phyloP scores from a whole-genome alignment of 1,140 invertebrate genomes.

The Drosophila orena region DNA sequence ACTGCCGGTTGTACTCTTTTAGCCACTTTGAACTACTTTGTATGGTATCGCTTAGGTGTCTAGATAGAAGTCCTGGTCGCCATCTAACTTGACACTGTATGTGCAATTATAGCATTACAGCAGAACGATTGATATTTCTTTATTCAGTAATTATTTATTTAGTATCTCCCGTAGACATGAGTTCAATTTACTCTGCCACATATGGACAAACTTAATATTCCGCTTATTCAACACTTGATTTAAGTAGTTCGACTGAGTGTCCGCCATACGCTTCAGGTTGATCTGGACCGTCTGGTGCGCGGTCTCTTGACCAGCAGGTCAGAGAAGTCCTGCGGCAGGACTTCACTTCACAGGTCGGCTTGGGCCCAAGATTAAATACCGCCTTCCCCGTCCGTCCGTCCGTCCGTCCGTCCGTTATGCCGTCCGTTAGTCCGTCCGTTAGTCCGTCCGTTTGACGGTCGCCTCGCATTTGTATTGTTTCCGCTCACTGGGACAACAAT shows the following conservation, averaged over 20 bases:
- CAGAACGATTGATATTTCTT: no score
- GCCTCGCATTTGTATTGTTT: constrained; percentile 47
- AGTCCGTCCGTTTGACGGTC: neutral
- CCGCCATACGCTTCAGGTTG: neutral
- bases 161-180: no score
- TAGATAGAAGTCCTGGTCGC: no score
- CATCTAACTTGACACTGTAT: no score
- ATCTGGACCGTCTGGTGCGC: constrained; percentile 1
- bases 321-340: neutral
- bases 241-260: neutral
- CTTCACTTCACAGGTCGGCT: constrained; percentile 2
- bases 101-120: no score
- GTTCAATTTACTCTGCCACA: no score
- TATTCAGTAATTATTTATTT: no score
- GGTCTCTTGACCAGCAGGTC: constrained; percentile 13
- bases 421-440: no score
- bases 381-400: neutral
- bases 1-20: neutral
- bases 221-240: neutral
- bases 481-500: constrained; percentile 48
- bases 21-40: neutral
- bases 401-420: neutral
- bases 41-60: no score
- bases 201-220: no score
- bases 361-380: constrained; percentile 60